A percentile compares a stretch with the other conserved stretches of the same genome.
Conservation (phyloP, 2,888 invertebrate genomes). For the Xanthostigma xanthostigma region DNA sequence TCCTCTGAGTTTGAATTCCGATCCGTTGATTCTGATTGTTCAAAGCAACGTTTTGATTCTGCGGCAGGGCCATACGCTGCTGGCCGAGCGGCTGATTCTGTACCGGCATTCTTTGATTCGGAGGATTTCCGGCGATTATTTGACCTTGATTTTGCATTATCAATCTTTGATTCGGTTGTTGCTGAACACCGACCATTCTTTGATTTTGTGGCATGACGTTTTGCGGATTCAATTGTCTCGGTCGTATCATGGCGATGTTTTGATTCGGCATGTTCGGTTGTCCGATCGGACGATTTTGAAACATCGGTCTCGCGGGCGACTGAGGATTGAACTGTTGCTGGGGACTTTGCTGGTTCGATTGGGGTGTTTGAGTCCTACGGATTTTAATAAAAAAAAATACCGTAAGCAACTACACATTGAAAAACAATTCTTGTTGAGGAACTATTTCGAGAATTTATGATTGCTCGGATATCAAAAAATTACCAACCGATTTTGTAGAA, state of each 20-base stretch:
- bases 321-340: constrained; percentile 1
- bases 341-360: not conserved
- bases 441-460: not conserved
- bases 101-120: not conserved
- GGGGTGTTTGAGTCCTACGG: not conserved
- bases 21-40: too few relatives aligned
- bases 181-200: not conserved
- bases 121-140: too few relatives aligned
- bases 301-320: not conserved
- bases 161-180: not conserved
- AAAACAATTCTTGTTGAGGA: not conserved
- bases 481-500: constrained; percentile 4
- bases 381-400: not conserved
- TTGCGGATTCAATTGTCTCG: not conserved
- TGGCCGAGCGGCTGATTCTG: too few relatives aligned
- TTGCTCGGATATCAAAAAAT: not conserved
- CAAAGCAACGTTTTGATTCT: too few relatives aligned
- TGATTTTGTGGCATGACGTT: not conserved
- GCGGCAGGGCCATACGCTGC: too few relatives aligned
- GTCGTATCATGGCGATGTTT: not conserved
- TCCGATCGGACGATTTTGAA: not conserved
- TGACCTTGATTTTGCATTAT: not conserved
- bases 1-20: too few relatives aligned
- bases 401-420: not conserved
- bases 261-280: not conserved